Evolutionary conservation across 2,113 vertebrate species (phyloP).

Genomic region (Cyprinodon variegatus): DNA sequence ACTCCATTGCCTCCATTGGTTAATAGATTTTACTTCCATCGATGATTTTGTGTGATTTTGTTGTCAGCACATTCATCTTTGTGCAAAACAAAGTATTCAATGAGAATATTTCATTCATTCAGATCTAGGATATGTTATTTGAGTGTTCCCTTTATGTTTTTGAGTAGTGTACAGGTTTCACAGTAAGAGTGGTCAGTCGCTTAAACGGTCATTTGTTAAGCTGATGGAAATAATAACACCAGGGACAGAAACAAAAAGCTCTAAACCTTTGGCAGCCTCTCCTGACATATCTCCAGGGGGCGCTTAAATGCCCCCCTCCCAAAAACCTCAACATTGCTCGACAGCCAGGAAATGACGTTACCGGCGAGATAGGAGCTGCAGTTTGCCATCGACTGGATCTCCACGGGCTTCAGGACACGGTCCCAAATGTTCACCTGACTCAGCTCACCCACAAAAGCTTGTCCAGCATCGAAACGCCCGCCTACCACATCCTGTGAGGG

Average conservation of each 20-base stretch:
- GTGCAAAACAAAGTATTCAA: no score
- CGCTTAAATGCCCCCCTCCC: conserved; percentile 89
- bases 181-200: background rate
- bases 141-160: no score
- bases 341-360: conserved; percentile 93
- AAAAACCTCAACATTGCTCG: conserved; percentile 92
- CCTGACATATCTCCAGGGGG: conserved; percentile 91
- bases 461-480: conserved; percentile 95
- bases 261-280: conserved; percentile 89
- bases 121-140: no score
- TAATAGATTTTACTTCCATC: no score
- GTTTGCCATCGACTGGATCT: conserved; percentile 92
- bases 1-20: no score
- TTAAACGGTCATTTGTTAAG: background rate
- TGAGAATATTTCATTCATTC: no score
- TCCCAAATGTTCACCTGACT: conserved; percentile 99
- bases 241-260: background rate
- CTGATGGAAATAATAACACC: conserved; percentile 20
- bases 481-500: conserved; percentile 90
- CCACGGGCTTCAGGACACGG: conserved; percentile 87
- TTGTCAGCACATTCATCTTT: no score
- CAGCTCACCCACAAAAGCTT: conserved; percentile 97
- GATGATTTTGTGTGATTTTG: no score
- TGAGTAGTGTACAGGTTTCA: background rate
- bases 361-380: conserved; percentile 92